These are phyloP conservation scores for Plectrocnemia conspersa DNA, from an alignment of 1,140 invertebrate genomes.

Conservation along the genomic window DNA sequence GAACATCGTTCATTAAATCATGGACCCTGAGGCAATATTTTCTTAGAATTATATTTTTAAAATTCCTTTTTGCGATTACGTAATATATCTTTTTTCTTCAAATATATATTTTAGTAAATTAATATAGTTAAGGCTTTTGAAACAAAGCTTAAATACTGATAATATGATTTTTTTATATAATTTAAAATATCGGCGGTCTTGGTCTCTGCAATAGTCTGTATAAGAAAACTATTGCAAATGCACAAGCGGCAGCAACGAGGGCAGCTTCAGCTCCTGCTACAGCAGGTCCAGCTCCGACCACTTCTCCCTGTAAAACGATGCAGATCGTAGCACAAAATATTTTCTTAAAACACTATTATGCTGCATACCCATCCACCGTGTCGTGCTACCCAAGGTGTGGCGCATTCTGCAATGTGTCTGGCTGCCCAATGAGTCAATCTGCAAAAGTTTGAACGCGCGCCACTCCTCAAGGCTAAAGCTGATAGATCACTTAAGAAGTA, in stretches of 20 bases:
- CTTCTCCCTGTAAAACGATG: constrained; percentile 15
- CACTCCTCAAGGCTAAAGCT: constrained; percentile 22
- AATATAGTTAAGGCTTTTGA: background rate
- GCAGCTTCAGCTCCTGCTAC: constrained; percentile 24
- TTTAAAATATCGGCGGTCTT: constrained; percentile 14
- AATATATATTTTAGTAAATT: background rate
- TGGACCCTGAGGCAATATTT: too few species aligned
- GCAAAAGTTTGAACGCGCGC: constrained; percentile 30
- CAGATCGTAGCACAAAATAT: constrained; percentile 4
- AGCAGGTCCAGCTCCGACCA: constrained; percentile 13
- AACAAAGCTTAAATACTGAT: too few species aligned
- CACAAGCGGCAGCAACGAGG: constrained; percentile 23
- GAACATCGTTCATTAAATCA: too few species aligned
- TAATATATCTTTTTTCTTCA: too few species aligned
- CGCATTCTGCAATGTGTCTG: constrained; percentile 28
- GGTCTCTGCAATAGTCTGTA: constrained; percentile 21
- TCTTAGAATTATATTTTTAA: too few species aligned
- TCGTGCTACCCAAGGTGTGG: constrained; percentile 26
- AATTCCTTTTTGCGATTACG: too few species aligned
- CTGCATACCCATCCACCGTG: constrained; percentile 30
- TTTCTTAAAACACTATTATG: background rate
- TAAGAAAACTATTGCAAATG: constrained; percentile 26
- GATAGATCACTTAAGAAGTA: constrained; percentile 31
- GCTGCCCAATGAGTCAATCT: constrained; percentile 31
- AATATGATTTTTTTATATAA: too few species aligned